Percentiles rank a stretch among this genome's conserved stretches.
phyloP scores from a whole-genome alignment of 2,888 invertebrate genomes.

The Lordiphosa fenestrarum region DNA sequence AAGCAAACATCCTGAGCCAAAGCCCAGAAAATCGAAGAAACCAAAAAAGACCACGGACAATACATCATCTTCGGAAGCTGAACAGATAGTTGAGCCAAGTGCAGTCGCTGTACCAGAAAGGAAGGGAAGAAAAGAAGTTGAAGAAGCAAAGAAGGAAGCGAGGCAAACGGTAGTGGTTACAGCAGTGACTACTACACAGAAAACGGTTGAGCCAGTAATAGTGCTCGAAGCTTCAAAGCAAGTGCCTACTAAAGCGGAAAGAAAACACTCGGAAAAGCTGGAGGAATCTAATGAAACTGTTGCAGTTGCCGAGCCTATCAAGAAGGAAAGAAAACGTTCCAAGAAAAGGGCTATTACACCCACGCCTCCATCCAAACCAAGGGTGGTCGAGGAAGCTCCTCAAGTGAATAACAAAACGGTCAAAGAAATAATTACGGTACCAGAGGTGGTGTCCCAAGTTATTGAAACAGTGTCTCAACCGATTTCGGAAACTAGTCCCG shows the following conservation, averaged over 20 bases:
- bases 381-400: background rate
- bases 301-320: background rate
- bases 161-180: conserved; percentile 14
- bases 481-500: background rate
- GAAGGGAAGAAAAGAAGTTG: conserved; percentile 59
- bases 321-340: conserved; percentile 29
- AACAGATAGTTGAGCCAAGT: conserved; percentile 13
- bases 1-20: conserved; percentile 49
- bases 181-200: background rate
- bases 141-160: conserved; percentile 15
- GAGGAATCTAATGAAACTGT: background rate
- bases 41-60: conserved; percentile 40
- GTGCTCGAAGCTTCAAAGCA: conserved; percentile 5
- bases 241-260: conserved; percentile 15
- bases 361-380: background rate
- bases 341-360: conserved; percentile 11
- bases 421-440: background rate
- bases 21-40: conserved; percentile 53
- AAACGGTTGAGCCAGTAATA: conserved; percentile 3
- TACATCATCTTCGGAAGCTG: background rate
- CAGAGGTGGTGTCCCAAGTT: background rate
- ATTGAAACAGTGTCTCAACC: background rate
- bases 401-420: background rate
- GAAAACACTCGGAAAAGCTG: conserved; percentile 17
- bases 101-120: conserved; percentile 5